These are phyloP conservation scores for Fregata magnificens DNA, from an alignment of 2,113 vertebrate genomes.

Conservation along the genomic window DNA sequence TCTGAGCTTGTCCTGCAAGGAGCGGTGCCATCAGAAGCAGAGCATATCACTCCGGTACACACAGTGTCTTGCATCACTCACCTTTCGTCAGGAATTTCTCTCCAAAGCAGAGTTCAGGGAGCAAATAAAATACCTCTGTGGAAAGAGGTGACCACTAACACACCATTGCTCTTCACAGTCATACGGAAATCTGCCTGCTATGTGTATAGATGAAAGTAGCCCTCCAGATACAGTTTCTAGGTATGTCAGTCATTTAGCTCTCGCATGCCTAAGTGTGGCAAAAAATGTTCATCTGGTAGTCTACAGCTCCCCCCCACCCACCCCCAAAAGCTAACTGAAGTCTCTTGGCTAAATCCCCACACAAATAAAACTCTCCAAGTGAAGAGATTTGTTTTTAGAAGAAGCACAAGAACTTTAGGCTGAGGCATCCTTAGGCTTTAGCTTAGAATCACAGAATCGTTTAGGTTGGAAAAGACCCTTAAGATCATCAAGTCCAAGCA, in stretches of 20 bases:
- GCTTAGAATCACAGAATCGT: neutral
- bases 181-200: conserved; percentile 26
- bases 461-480: no score
- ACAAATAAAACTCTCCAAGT: neutral
- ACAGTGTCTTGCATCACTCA: neutral
- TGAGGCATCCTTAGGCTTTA: neutral
- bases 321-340: neutral
- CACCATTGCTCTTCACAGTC: conserved; percentile 1
- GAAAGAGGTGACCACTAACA: neutral
- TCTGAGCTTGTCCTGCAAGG: neutral
- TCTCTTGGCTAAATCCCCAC: neutral
- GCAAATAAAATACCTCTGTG: neutral
- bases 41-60: neutral
- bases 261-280: fast-evolving
- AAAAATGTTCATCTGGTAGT: neutral
- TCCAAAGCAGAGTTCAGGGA: conserved; percentile 22
- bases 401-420: neutral
- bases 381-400: neutral
- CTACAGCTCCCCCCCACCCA: neutral
- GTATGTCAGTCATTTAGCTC: neutral
- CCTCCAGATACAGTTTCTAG: neutral
- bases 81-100: neutral
- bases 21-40: neutral
- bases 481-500: no score
- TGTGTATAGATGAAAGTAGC: conserved; percentile 34